Conservation (phyloP, 2,797 vertebrate species). For the Falco peregrinus region DNA sequence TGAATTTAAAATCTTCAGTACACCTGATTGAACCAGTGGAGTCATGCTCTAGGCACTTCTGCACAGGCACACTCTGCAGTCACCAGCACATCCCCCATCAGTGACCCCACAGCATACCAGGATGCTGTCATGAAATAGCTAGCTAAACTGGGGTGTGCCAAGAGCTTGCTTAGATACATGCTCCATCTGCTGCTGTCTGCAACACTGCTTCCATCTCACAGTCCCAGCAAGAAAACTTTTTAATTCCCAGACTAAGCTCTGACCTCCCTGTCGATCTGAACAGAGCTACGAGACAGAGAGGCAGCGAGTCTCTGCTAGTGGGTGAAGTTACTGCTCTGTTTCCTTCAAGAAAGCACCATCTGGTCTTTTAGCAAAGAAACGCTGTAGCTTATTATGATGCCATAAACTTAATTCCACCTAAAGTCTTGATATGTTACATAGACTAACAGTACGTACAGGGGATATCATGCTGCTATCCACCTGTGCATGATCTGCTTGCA, state of each 20-base stretch:
- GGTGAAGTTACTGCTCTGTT: background rate
- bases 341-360: background rate
- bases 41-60: background rate
- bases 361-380: background rate
- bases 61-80: background rate
- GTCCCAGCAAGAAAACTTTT: background rate
- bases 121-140: background rate
- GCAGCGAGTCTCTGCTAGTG: rapidly evolving
- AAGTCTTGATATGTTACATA: background rate
- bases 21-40: background rate
- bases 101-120: rapidly evolving
- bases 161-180: background rate
- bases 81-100: background rate
- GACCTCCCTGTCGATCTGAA: background rate
- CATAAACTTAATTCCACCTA: background rate
- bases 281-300: rapidly evolving
- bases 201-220: background rate
- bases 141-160: background rate
- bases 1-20: background rate
- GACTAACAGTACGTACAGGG: background rate
- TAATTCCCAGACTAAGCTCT: background rate
- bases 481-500: background rate
- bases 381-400: background rate
- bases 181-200: background rate
- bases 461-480: background rate